Conservation (phyloP, 1,140 invertebrate genomes). For the Oncopeltus fasciatus region DNA sequence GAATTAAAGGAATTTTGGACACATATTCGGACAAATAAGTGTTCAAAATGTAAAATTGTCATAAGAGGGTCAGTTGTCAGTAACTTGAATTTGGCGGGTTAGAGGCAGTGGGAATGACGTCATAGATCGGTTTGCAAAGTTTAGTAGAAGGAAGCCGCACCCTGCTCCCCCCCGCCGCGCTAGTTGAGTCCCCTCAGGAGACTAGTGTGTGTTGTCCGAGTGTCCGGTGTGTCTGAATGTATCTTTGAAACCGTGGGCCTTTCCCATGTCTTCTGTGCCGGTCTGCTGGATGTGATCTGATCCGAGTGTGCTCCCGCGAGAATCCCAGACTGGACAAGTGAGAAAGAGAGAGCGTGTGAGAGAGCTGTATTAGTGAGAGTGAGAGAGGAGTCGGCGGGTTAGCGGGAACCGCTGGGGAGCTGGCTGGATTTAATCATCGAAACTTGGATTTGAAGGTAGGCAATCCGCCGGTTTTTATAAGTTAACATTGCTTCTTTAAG, state of each 20-base stretch:
- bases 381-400: constrained; percentile 10
- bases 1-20: too few species aligned
- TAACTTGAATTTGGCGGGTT: constrained; percentile 18
- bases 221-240: constrained; percentile 20
- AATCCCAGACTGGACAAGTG: too few species aligned
- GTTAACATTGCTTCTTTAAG: background rate
- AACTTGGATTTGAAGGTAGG: constrained; percentile 8
- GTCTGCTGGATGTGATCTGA: too few species aligned
- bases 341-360: too few species aligned
- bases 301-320: constrained; percentile 16
- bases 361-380: too few species aligned
- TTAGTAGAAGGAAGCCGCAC: constrained; percentile 26
- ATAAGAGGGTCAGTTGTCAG: too few species aligned
- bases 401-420: constrained; percentile 20
- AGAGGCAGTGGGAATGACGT: constrained; percentile 19
- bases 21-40: too few species aligned
- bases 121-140: constrained; percentile 24
- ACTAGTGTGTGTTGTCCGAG: constrained; percentile 16
- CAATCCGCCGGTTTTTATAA: background rate
- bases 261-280: too few species aligned
- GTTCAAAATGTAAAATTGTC: too few species aligned
- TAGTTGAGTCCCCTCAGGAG: constrained; percentile 15
- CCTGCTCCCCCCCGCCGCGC: constrained; percentile 18
- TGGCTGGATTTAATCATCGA: constrained; percentile 18
- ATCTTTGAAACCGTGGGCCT: constrained; percentile 19